Base-by-base conservation (phyloP, 2,113 vertebrate genomes). In the Phylloscopus trochiloides region DNA sequence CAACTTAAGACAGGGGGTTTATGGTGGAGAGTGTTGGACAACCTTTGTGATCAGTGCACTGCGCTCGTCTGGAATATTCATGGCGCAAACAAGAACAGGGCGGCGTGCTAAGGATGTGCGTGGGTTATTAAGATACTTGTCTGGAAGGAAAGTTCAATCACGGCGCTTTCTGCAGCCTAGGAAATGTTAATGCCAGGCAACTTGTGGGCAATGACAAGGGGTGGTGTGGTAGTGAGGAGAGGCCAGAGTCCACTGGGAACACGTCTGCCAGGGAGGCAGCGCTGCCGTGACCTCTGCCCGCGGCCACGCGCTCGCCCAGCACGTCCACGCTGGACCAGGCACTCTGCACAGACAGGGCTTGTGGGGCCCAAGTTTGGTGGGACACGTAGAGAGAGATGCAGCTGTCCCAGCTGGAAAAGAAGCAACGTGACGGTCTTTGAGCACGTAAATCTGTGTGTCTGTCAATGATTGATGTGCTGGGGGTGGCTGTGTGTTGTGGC, bases 251-350 rank as follows among this genome's bases (percentile, higher is more conserved):
- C 94, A 10, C 32, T 1, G 22, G 51, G 61, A 38, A 19, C 3
- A 3, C 7, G 18, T 28, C 75, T 88, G 83, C 67, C 26, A 1
- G 65, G 43, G 34, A n/a, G 68, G 63, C 76, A 42, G 5, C 0
- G 7, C 80, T 18, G 77, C 52, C 0, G 0, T 28, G 87, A 88
- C 74, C 71, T 68, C 88, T 71, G 88, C 90, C 65, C 40, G 7
- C 3, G 3, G 3, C 74, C 4, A 0, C 1, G 6, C 9, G 18
- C 48, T 38, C 8, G 0, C 17, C 14, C 0, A 8, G 70, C 66
- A 26, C 10, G 76, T 42, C 86, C 5, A 9, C 9, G 51, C 76
- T 43, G 89, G 25, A 15, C 42, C 13, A 1, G n/a, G 59, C 68
- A 20, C 26, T 2, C 12, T 12, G 50, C 29, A 21, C 74, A 25